Evolutionary conservation across 2,113 vertebrate genomes (phyloP), one percentile per base, ranked within the genome.

Genomic region (Syngnathus typhle): DNA sequence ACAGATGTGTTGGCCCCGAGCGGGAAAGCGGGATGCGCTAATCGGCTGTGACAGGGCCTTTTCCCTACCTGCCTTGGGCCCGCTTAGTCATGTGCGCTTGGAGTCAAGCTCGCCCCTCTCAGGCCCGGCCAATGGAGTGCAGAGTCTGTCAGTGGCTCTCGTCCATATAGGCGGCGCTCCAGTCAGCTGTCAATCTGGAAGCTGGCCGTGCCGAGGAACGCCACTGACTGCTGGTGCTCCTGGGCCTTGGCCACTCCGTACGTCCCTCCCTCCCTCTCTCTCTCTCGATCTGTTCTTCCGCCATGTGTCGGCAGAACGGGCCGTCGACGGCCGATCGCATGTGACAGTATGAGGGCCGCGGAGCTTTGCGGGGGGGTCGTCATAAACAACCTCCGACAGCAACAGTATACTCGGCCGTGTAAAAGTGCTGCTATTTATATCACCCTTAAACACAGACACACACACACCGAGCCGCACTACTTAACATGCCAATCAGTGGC

Each of bases 181-280:
- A 86, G 88, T 88, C 85, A 82, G 80, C 85, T 84, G 87, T 91
- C 89, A 90, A 84, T 90, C 87, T 85, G 73, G 83, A 76, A 80
- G 81, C 56, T 72, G 76, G 82, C 80, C 58, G 73, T 74, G 74
- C 85, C 84, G 61, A 43, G 68, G 81, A 77, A 73, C 77, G 81
- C 84, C 86, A 81, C 82, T 36, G 73, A 75, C 79, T 86, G 84
- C 84, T 51, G 64, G 74, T 76, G 68, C 82, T 73, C 71, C 75
- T 65, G 72, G 70, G 72, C 62, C 67, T 64, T 68, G 62, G 8
- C 11, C 71, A 71, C 65, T 72, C 66, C 55, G 60, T 77, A 73
- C 71, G 63, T 75, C 74, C 69, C 79, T 77, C 78, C 54, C 58
- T 7, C 58, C 0, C 41, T 43, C 41, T 1, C n/a, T n/a, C 59